Evolutionary conservation across 2,113 vertebrate species (phyloP).

Genomic region (Micronisus gabar): DNA sequence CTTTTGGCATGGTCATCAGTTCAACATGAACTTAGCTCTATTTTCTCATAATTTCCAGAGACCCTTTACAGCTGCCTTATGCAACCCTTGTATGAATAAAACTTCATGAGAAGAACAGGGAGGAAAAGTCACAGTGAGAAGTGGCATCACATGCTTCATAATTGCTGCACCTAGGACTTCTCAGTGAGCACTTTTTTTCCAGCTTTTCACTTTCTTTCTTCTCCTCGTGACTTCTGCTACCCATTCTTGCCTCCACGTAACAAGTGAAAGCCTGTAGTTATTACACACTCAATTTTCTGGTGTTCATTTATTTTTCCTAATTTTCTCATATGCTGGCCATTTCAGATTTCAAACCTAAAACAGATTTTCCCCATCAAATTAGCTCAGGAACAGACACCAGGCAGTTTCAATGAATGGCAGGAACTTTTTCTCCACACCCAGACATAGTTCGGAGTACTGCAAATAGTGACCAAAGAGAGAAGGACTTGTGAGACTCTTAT

Average conservation of each 20-base stretch:
- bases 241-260: neutral
- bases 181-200: neutral
- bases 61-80: neutral
- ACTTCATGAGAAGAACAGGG: neutral
- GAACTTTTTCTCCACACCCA: too few species aligned
- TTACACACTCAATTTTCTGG: neutral
- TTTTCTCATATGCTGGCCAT: neutral
- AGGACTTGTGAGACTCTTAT: too few species aligned
- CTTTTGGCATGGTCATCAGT: neutral
- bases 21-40: neutral
- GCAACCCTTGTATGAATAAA: neutral
- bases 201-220: neutral
- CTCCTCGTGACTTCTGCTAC: neutral
- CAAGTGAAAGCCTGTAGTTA: neutral
- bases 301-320: neutral
- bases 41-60: neutral
- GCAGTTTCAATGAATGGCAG: too few species aligned
- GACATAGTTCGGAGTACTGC: too few species aligned
- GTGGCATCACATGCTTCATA: neutral
- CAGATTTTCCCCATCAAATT: too few species aligned
- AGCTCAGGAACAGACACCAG: too few species aligned
- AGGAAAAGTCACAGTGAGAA: neutral
- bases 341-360: neutral
- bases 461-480: too few species aligned
- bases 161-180: neutral